Percentiles rank a stretch among this genome's conserved stretches.
These are phyloP conservation scores for Sthenelais limicola DNA, from an alignment of 2,888 invertebrate species.

Conservation along the genomic window DNA sequence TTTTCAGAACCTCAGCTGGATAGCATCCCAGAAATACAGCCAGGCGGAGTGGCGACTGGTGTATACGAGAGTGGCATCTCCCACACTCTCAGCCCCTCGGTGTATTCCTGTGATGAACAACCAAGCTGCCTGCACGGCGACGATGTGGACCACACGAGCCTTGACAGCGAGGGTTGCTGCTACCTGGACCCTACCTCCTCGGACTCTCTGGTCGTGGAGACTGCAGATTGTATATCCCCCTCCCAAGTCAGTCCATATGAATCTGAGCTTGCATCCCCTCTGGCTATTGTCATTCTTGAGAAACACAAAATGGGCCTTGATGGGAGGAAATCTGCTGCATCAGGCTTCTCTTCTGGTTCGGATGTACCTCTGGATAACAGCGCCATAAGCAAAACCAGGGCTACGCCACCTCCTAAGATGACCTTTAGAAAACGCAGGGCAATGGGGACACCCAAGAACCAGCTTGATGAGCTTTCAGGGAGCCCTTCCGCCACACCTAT, in stretches of 20 bases:
- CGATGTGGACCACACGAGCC: slow-evolving; percentile 10
- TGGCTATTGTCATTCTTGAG: no score
- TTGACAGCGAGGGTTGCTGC: slow-evolving; percentile 14
- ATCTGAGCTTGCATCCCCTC: no score
- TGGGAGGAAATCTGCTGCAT: slow-evolving; percentile 8
- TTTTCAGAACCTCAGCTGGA: background rate
- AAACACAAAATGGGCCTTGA: no score
- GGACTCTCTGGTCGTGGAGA: no score
- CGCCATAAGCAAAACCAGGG: slow-evolving; percentile 32
- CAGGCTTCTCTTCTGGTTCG: slow-evolving; percentile 1
- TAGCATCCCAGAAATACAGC: slow-evolving; percentile 4
- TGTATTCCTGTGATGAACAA: background rate
- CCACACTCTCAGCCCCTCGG: background rate
- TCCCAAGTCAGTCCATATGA: no score
- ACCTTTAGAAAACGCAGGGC: slow-evolving; percentile 42
- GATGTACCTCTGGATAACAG: slow-evolving; percentile 33
- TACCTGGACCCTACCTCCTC: no score
- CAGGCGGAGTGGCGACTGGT: no score
- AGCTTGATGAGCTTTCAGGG: background rate
- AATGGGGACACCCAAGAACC: slow-evolving; percentile 35
- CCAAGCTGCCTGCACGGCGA: background rate
- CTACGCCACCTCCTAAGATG: slow-evolving; percentile 45
- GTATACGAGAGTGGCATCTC: background rate
- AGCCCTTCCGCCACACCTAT: background rate
- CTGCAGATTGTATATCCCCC: no score